Evolutionary conservation across 92 coral and sea anemone genomes (phyloP).

Genomic region (Virgularia gustaviana): DNA sequence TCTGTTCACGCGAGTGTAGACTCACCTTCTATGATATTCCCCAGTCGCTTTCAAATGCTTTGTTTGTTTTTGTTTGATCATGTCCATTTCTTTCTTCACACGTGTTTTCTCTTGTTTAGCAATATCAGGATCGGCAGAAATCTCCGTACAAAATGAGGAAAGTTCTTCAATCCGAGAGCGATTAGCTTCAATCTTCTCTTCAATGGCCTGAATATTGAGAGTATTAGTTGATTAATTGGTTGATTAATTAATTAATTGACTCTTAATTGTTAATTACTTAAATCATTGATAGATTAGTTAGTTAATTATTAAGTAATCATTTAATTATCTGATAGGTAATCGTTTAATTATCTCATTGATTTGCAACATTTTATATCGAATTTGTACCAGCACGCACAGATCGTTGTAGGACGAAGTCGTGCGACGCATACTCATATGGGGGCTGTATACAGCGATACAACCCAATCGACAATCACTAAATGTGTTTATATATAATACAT

Average conservation of each 20-base stretch:
- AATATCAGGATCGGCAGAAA: constrained; percentile 24
- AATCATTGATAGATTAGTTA: no score
- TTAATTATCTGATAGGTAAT: no score
- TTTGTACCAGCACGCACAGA: no score
- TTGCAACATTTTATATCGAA: no score
- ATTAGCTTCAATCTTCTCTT: constrained; percentile 12
- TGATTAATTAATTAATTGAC: neutral
- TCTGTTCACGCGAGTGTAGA: no score
- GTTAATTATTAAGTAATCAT: no score
- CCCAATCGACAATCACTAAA: no score
- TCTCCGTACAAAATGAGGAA: constrained; percentile 28
- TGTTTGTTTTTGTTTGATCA: constrained; percentile 16
- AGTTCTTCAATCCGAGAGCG: constrained; percentile 29
- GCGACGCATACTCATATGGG: no score
- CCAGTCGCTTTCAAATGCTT: constrained; percentile 11
- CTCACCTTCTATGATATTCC: constrained; percentile 16
- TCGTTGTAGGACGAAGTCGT: no score
- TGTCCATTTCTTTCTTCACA: constrained; percentile 19
- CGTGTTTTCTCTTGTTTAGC: constrained; percentile 19
- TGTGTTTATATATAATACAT: neutral
- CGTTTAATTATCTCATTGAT: no score
- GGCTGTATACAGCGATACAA: no score
- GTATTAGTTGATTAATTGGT: neutral
- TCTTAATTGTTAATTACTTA: neutral
- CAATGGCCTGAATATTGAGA: neutral